These are phyloP conservation scores for Caenorhabditis sp. DNA, from an alignment of 2,888 invertebrate genomes.

Conservation along the genomic window DNA sequence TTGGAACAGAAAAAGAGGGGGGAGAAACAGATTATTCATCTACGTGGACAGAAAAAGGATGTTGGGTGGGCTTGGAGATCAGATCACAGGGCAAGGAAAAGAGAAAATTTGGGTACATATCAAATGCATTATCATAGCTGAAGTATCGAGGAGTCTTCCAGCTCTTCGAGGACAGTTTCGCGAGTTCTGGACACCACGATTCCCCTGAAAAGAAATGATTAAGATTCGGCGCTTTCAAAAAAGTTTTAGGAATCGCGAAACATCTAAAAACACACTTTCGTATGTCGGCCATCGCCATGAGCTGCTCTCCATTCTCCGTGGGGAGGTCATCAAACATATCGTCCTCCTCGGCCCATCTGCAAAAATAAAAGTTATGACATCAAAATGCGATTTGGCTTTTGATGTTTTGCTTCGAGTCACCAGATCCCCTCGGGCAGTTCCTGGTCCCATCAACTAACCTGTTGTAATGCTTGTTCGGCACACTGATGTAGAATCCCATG, in stretches of 20 bases:
- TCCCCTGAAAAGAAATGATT: conserved; percentile 24
- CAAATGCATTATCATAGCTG: conserved; percentile 24
- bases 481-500: conserved; percentile 58
- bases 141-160: conserved; percentile 39
- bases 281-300: conserved; percentile 58
- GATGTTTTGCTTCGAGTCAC: conserved; percentile 19
- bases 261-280: conserved; percentile 35
- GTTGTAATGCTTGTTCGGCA: conserved; percentile 56
- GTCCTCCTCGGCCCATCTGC: conserved; percentile 58
- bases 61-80: conserved; percentile 6
- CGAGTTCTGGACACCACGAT: conserved; percentile 49
- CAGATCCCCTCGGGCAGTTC: conserved; percentile 11
- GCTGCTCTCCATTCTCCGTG: conserved; percentile 54
- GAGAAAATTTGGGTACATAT: conserved; percentile 15
- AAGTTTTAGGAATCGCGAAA: background rate
- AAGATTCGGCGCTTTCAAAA: background rate
- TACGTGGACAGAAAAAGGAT: background rate
- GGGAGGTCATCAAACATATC: conserved; percentile 58
- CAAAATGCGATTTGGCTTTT: conserved; percentile 22
- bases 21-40: background rate
- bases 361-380: conserved; percentile 30
- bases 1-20: background rate
- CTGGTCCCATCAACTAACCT: conserved; percentile 18
- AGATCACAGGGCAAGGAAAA: conserved; percentile 31
- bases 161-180: conserved; percentile 52